Evolutionary conservation across 2,888 invertebrate species (phyloP).

Genomic region (Ectobius pallidus): DNA sequence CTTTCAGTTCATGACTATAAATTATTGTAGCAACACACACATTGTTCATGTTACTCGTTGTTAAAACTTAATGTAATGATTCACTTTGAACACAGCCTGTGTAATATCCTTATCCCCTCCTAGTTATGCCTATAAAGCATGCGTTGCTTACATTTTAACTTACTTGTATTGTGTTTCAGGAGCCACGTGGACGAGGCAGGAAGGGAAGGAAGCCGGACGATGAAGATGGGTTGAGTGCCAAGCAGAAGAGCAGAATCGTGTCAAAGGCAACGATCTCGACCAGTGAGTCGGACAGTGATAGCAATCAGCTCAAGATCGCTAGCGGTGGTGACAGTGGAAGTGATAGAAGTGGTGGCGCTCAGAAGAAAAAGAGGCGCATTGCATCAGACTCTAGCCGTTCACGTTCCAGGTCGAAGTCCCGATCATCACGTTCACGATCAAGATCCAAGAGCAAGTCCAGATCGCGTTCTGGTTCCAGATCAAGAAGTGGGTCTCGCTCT

Average conservation of each 20-base stretch:
- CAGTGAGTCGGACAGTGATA: conserved; percentile 74
- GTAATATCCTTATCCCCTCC: no score
- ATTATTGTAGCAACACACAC: no score
- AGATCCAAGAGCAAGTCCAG: conserved; percentile 46
- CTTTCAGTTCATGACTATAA: no score
- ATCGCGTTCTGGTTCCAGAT: conserved; percentile 43
- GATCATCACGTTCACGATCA: conserved; percentile 58
- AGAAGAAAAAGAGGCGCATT: conserved; percentile 40
- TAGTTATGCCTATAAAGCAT: no score
- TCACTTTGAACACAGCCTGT: no score
- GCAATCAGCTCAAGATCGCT: conserved; percentile 65
- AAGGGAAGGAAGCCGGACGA: conserved; percentile 56
- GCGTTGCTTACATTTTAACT: no score
- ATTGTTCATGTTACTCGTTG: no score
- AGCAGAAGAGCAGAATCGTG: conserved; percentile 86
- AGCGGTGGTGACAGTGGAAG: conserved; percentile 54
- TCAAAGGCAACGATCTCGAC: conserved; percentile 96
- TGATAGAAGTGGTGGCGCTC: conserved; percentile 44
- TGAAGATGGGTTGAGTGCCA: conserved; percentile 75
- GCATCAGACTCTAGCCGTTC: conserved; percentile 43
- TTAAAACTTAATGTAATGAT: no score
- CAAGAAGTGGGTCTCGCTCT: conserved; percentile 46
- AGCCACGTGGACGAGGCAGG: conserved; percentile 35
- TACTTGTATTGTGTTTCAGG: conserved; percentile 31
- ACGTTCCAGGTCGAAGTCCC: conserved; percentile 45